A percentile compares a stretch with the other conserved stretches of the same genome.
Evolutionary conservation across 1,140 invertebrate species (phyloP).

Genomic region (Dinoponera quadriceps): DNA sequence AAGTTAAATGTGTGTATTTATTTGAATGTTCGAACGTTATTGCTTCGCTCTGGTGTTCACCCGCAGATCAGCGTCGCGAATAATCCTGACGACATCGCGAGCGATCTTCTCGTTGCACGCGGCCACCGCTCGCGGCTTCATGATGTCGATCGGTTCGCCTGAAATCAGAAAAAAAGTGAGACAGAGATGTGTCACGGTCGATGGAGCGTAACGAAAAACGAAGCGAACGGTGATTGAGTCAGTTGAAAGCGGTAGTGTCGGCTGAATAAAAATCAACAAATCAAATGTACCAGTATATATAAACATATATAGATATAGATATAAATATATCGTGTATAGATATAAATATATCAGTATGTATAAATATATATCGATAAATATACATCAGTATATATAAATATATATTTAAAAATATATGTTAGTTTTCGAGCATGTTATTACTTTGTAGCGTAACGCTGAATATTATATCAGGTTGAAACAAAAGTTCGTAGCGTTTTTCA

Average conservation of each 20-base stretch:
- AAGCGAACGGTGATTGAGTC: not conserved
- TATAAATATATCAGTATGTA: no score
- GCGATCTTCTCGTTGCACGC: slow-evolving; percentile 88
- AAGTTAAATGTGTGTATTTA: not conserved
- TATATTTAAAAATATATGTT: no score
- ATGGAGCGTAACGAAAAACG: slow-evolving; percentile 10
- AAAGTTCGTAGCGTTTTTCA: no score
- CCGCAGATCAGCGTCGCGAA: slow-evolving; percentile 84
- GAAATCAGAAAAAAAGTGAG: slow-evolving; percentile 46
- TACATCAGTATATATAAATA: no score
- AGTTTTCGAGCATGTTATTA: no score
- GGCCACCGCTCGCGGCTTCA: slow-evolving; percentile 89
- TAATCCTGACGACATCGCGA: slow-evolving; percentile 84
- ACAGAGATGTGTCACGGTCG: not conserved
- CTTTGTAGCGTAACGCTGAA: no score
- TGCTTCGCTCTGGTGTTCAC: slow-evolving; percentile 68
- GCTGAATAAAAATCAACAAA: not conserved
- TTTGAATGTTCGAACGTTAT: not conserved
- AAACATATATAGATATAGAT: no score
- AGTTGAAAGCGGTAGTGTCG: not conserved
- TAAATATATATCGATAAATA: no score
- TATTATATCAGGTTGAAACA: no score
- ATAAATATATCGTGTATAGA: no score
- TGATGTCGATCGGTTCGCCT: slow-evolving; percentile 89
- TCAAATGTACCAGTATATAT: no score